phyloP scores from a whole-genome alignment of 2,888 invertebrate genomes.

The Eledone cirrhosa region DNA sequence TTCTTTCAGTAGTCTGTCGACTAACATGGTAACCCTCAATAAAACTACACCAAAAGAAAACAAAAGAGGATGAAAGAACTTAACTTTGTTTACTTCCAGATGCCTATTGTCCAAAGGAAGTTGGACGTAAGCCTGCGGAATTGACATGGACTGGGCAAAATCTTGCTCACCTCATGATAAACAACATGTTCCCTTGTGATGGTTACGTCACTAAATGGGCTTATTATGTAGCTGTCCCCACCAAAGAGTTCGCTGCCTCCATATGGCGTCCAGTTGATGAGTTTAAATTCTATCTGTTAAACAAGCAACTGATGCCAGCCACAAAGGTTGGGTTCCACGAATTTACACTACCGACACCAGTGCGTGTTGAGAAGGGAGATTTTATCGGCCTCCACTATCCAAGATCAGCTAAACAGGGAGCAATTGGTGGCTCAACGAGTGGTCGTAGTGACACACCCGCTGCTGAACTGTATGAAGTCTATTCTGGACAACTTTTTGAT shows the following conservation, averaged over 20 bases:
- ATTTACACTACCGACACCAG: conserved; percentile 41
- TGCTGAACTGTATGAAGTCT: conserved; percentile 55
- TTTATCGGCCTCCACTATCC: conserved; percentile 62
- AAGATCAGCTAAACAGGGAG: conserved; percentile 44
- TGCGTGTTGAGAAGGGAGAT: conserved; percentile 57
- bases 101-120: conserved; percentile 46
- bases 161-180: conserved; percentile 58
- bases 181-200: conserved; percentile 60
- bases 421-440: conserved; percentile 50
- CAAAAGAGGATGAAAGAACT: neutral
- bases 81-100: conserved; percentile 8
- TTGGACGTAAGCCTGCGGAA: conserved; percentile 51
- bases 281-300: conserved; percentile 48
- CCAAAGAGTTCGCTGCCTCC: conserved; percentile 54
- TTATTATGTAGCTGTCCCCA: conserved; percentile 53
- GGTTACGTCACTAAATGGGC: conserved; percentile 56
- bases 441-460: conserved; percentile 42
- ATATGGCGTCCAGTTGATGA: conserved; percentile 57
- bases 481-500: conserved; percentile 50
- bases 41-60: neutral
- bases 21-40: neutral
- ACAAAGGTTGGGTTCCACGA: conserved; percentile 45
- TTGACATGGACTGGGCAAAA: conserved; percentile 54
- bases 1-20: neutral
- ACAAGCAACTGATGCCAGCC: conserved; percentile 50